Conservation (phyloP, 2,888 invertebrate genomes). For the Tupiocoris notatus region DNA sequence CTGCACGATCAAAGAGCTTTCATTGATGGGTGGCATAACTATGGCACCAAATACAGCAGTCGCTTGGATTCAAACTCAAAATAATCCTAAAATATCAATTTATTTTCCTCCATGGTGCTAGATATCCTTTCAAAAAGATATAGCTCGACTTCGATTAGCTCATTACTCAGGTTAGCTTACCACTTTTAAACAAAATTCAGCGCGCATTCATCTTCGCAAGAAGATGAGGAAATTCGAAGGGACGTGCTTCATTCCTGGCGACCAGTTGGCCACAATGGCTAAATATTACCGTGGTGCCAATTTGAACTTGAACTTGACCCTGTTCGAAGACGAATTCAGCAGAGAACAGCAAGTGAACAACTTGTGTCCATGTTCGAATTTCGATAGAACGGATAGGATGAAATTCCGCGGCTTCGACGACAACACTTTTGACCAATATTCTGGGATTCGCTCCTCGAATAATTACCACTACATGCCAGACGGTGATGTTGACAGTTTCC, state of each 20-base stretch:
- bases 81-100: too few species aligned
- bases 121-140: too few species aligned
- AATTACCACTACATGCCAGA: too few species aligned
- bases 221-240: conserved; percentile 32
- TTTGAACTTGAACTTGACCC: conserved; percentile 31
- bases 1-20: too few species aligned
- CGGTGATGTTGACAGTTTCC: neutral
- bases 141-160: too few species aligned
- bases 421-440: neutral
- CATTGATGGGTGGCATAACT: too few species aligned
- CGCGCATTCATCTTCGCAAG: neutral
- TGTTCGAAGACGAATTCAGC: conserved; percentile 13
- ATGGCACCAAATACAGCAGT: too few species aligned
- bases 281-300: conserved; percentile 33
- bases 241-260: conserved; percentile 30
- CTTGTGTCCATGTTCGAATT: conserved; percentile 15
- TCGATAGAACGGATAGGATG: conserved; percentile 15
- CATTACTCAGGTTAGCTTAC: too few species aligned
- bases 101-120: too few species aligned
- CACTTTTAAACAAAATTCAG: too few species aligned
- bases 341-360: neutral
- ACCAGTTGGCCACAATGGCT: conserved; percentile 34
- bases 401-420: neutral
- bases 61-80: too few species aligned
- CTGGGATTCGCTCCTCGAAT: too few species aligned